Percentiles rank a stretch among this genome's conserved stretches.
These are phyloP conservation scores for Nebria salina DNA, from an alignment of 2,888 invertebrate genomes.

Conservation along the genomic window DNA sequence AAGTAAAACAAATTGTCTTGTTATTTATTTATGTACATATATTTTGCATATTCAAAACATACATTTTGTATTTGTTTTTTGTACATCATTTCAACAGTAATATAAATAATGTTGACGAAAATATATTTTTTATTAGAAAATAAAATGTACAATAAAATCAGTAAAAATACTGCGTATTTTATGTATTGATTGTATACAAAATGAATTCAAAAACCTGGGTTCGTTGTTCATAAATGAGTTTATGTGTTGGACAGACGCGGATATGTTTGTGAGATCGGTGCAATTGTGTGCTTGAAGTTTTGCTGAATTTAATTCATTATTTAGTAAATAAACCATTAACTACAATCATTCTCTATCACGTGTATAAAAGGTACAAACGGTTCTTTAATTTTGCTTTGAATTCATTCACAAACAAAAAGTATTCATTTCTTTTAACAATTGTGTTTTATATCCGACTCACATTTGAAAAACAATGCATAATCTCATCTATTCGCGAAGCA, in stretches of 20 bases:
- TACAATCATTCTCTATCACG: conserved; percentile 32
- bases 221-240: conserved; percentile 42
- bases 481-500: conserved; percentile 40
- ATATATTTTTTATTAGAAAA: neutral
- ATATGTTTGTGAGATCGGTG: conserved; percentile 44
- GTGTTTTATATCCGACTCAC: conserved; percentile 35
- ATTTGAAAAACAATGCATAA: conserved; percentile 33
- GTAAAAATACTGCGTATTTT: conserved; percentile 6
- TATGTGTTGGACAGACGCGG: conserved; percentile 23
- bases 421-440: neutral
- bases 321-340: conserved; percentile 17
- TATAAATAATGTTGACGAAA: conserved; percentile 18
- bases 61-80: conserved; percentile 45
- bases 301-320: neutral
- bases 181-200: conserved; percentile 14
- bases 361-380: conserved; percentile 40
- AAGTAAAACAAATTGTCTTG: conserved; percentile 4
- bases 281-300: neutral
- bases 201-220: conserved; percentile 17
- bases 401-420: conserved; percentile 16
- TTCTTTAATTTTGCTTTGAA: conserved; percentile 16
- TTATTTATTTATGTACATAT: conserved; percentile 45
- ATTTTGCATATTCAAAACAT: conserved; percentile 46
- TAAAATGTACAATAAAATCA: conserved; percentile 2
- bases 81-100: conserved; percentile 46